phyloP scores from a whole-genome alignment of 2,113 vertebrate genomes.

The Micronycteris hirsuta region DNA sequence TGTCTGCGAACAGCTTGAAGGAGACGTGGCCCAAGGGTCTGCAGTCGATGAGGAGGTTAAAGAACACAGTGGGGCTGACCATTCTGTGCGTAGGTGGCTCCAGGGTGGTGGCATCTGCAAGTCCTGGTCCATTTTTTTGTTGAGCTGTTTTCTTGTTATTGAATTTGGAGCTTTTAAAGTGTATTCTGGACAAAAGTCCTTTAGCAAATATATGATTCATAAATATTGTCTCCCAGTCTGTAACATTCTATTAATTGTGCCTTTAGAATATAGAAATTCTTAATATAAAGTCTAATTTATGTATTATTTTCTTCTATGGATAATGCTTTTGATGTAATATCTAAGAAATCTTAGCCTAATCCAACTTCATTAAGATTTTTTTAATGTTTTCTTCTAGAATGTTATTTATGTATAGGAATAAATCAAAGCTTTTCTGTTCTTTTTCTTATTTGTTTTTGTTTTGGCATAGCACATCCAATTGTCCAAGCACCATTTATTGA shows the following conservation, averaged over 20 bases:
- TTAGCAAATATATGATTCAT: not conserved
- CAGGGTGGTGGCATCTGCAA: not conserved
- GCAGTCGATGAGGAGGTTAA: not conserved
- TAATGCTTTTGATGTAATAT: not conserved
- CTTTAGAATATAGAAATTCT: not conserved
- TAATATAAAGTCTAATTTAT: not conserved
- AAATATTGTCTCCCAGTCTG: not conserved
- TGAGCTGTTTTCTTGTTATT: not conserved
- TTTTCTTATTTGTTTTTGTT: not conserved
- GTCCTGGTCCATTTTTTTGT: not conserved
- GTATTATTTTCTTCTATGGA: not conserved
- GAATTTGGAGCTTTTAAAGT: not conserved
- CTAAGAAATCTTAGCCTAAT: not conserved
- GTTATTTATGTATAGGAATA: not conserved
- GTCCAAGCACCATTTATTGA: not conserved
- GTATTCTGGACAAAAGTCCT: not conserved
- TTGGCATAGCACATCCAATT: not conserved
- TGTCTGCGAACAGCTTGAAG: not conserved
- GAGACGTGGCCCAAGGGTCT: not conserved
- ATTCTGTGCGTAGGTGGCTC: not conserved
- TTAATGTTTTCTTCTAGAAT: not conserved
- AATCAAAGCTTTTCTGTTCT: not conserved
- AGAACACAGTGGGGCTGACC: not conserved
- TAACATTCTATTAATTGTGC: not conserved
- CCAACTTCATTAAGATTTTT: not conserved